Evolutionary conservation across 2,888 invertebrate species (phyloP), one percentile per base, ranked within the genome.

Genomic region (Candidula unifasciata): DNA sequence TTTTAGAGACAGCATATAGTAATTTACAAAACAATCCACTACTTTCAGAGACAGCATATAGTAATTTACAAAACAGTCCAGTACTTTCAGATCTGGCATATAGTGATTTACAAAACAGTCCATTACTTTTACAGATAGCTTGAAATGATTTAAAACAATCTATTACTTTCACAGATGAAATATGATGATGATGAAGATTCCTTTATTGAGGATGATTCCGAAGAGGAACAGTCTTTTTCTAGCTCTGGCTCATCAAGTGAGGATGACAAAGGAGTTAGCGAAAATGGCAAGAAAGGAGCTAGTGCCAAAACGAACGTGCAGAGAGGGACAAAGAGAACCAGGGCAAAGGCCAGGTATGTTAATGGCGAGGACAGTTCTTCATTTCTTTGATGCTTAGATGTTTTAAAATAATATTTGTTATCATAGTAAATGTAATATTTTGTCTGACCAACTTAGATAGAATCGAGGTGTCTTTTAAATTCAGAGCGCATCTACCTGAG

Each of bases 141-240:
- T 44, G 44, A 44, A 10, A 44, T 44, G 10, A 44, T 44, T 44
- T 6, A 44, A 6, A 44, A 44, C 44, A 44, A 44, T 44, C 44
- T 10, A 6, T n/a, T 24, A 27, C 64, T 33, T 68, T 57, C 82
- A 2, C 73, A 88, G 88, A 79, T 83, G 76, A 88, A 85, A 57
- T 88, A 84, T 78, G 86, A 87, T 68, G 86, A 88, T 68, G 90
- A 90, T 60, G 92, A 92, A 57, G 91, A 91, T 0, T 92, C 92
- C 86, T 88, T 92, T 37, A 91, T 92, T 84, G 92, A 92, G 79
- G 86, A 84, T 5, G 84, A 88, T 2, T 82, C 83, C 6, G 89
- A 89, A 44, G 88, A 88, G 33, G 89, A 88, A 13, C 85, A 86
- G 24, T 86, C 87, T 3, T 87, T 87, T 33, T 77, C 64, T 35